Conservation (phyloP, 2,113 vertebrate species). For the Gambusia affinis region DNA sequence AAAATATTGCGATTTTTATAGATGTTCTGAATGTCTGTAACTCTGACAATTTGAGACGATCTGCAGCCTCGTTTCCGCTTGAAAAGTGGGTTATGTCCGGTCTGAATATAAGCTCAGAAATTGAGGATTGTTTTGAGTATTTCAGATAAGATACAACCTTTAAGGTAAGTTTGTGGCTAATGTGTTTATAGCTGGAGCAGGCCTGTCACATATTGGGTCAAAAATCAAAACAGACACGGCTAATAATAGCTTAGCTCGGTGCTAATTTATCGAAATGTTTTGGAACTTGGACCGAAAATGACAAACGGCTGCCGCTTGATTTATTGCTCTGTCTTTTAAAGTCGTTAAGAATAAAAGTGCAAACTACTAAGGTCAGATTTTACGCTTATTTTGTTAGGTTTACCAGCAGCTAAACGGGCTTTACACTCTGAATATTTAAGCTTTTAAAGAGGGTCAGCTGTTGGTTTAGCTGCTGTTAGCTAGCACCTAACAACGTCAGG, state of each 20-base stretch:
- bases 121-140: constrained; percentile 31
- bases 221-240: neutral
- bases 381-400: neutral
- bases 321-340: neutral
- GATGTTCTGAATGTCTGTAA: neutral
- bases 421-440: constrained; percentile 1
- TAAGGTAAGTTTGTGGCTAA: constrained; percentile 10
- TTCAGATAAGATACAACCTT: constrained; percentile 10
- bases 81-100: constrained; percentile 32
- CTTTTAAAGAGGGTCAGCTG: constrained; percentile 43
- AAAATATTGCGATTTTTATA: neutral
- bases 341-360: neutral
- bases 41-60: neutral
- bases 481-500: neutral
- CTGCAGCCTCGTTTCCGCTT: constrained; percentile 2
- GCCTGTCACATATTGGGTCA: rapidly evolving
- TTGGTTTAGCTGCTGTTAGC: constrained; percentile 5
- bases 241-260: neutral
- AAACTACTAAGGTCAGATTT: neutral
- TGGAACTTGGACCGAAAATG: neutral
- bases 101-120: constrained; percentile 47
- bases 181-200: rapidly evolving
- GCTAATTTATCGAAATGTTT: neutral
- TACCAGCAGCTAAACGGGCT: neutral
- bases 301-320: constrained; percentile 7